Evolutionary conservation across 2,113 vertebrate species (phyloP), one percentile per base, ranked within the genome.

Genomic region (Barbus barbus): DNA sequence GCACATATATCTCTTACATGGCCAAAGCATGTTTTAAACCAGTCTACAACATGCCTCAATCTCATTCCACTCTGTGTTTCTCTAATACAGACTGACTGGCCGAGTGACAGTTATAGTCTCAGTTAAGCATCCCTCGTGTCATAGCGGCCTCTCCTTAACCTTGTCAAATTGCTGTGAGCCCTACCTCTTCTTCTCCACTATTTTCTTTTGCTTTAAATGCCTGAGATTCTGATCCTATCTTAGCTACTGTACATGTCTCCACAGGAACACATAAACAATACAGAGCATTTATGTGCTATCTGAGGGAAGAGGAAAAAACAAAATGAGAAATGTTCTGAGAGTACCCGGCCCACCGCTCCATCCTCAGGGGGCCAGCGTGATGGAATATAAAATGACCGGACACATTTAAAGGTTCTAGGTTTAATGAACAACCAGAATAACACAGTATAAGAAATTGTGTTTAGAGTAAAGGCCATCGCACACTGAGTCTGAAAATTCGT

Each of bases 171-270:
- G 18, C 61, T 76, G 24, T 85, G 81, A 20, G 41, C 84, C 12
- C 12, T n/a, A 46, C 46, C 86, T 77, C 88, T 85, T 41, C 76
- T 83, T 79, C 83, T n/a, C 31, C 60, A 28, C 26, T 81, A 51
- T 72, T 85, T 28, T 73, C 76, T 80, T 83, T 71, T 14, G 72
- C 51, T 72, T 58, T 84, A 84, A 89, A 90, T 87, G 88, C 88
- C 89, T 85, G 60, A 89, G 90, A 93, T 92, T 92, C 88, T 90
- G 93, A 94, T 93, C 90, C 88, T 93, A 92, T 94, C 92, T 76
- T 63, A 16, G 81, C 81, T 82, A 82, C 88, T 85, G 84, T 88
- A 87, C 92, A 90, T 91, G 93, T 92, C 92, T 89, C 84, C 86
- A 91, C 93, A 93, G 87, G 94, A 92, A 91, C 85, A 88, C 85